Evolutionary conservation across 2,888 invertebrate genomes (phyloP).

Genomic region (Cancer borealis): DNA sequence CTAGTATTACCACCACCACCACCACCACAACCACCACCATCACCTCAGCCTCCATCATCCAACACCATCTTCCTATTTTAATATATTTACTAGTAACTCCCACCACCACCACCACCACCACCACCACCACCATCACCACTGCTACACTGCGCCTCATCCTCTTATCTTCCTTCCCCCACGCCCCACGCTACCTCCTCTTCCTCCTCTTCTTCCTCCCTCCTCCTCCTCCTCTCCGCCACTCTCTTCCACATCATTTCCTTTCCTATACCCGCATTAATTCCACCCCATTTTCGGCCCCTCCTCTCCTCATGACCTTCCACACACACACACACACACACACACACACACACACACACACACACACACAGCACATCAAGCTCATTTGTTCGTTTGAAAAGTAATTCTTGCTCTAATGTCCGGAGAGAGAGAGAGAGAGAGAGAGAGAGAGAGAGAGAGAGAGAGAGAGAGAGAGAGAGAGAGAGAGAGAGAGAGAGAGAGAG

Average conservation of each 20-base stretch:
- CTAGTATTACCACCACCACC: background rate
- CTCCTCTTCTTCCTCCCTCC: background rate
- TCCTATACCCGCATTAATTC: background rate
- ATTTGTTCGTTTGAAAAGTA: too few relatives aligned
- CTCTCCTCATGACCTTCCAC: slow-evolving; percentile 6
- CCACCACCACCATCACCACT: background rate
- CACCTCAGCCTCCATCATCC: background rate
- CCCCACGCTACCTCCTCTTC: background rate
- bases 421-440: too few relatives aligned
- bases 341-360: background rate
- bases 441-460: too few relatives aligned
- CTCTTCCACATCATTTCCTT: background rate
- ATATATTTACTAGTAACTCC: background rate
- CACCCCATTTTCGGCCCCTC: slow-evolving; percentile 15
- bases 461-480: too few relatives aligned
- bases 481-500: too few relatives aligned
- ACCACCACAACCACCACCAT: background rate
- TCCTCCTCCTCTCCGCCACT: background rate
- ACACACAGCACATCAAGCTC: too few relatives aligned
- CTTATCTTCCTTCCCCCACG: background rate
- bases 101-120: background rate
- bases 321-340: slow-evolving; percentile 26
- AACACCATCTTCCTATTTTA: background rate
- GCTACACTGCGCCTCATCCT: background rate
- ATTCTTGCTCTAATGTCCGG: too few relatives aligned